Evolutionary conservation across 2,113 vertebrate species (phyloP), one percentile per base, ranked within the genome.

Genomic region (Jacana jacana): DNA sequence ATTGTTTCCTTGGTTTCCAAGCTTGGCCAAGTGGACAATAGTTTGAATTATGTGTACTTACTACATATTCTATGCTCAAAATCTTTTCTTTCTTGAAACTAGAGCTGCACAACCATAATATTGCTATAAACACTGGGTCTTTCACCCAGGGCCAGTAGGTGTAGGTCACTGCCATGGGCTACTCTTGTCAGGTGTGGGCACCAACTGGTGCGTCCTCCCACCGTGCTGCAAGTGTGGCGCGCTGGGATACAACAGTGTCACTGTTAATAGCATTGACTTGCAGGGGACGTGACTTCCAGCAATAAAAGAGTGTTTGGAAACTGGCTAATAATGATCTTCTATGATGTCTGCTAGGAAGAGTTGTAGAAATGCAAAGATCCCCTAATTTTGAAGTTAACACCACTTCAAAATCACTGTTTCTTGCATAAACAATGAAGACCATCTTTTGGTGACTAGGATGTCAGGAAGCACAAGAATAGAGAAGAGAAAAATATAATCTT

Each of bases 201-300:
- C 18, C 5, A 10, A 10, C 24, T 37, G 6, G 6, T 49, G 15
- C 3, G 1, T 64, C n/a, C 11, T 88, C 14, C 54, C 2, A 1
- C 14, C 0, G 0, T 37, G 49, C n/a, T 70, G 57, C n/a, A 19
- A 25, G 13, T 6, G 31, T 68, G 40, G 31, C 23, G 55, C 9
- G 23, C 11, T 1, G 1, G 4, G 0, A 0, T 40, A 40, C 7
- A 17, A 25, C 18, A 49, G 51, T 55, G 63, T n/a, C 33, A 30
- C 19, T 17, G 11, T 27, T 52, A n/a, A 25, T 40, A 49, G n/a
- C 17, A 18, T 28, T 52, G 19, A 11, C 27, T 37, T 52, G 8
- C 17, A 25, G n/a, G 8, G 23, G 14, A 52, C 48, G 57, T 35
- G 2, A 28, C 60, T 81, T 72, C 9, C 42, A 64, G 49, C 10